Conservation (phyloP, 2,888 invertebrate species). For the Disparrhopalites patrizii region DNA sequence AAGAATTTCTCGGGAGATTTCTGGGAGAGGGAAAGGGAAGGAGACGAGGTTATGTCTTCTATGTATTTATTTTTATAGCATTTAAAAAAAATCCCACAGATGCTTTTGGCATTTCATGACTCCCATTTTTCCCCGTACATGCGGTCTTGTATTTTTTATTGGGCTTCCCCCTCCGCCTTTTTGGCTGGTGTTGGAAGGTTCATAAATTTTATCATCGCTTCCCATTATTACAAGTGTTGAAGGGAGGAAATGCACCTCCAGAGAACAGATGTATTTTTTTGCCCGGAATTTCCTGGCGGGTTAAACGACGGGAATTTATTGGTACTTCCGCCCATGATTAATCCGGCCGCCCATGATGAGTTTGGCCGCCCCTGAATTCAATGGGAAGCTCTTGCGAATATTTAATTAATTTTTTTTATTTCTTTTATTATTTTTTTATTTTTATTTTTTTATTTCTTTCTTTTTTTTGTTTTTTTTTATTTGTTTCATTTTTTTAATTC, state of each 20-base stretch:
- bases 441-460: too few species aligned
- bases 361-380: too few species aligned
- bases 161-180: not conserved
- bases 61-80: slow-evolving; percentile 32
- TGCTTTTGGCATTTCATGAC: slow-evolving; percentile 30
- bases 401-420: too few species aligned
- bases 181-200: not conserved
- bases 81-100: slow-evolving; percentile 20
- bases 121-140: too few species aligned
- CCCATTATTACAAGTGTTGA: slow-evolving; percentile 10
- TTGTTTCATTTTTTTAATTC: too few species aligned
- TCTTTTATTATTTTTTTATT: too few species aligned
- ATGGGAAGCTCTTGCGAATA: not conserved
- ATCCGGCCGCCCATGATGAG: not conserved
- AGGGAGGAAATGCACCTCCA: not conserved
- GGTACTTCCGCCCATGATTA: not conserved
- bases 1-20: too few species aligned
- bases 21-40: too few species aligned
- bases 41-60: too few species aligned
- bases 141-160: too few species aligned
- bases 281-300: too few species aligned
- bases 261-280: not conserved
- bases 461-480: not conserved
- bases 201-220: slow-evolving; percentile 9
- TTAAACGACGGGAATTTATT: too few species aligned